These are phyloP conservation scores for Tetraodon nigroviridis DNA, from an alignment of 2,113 vertebrate genomes.

Conservation along the genomic window DNA sequence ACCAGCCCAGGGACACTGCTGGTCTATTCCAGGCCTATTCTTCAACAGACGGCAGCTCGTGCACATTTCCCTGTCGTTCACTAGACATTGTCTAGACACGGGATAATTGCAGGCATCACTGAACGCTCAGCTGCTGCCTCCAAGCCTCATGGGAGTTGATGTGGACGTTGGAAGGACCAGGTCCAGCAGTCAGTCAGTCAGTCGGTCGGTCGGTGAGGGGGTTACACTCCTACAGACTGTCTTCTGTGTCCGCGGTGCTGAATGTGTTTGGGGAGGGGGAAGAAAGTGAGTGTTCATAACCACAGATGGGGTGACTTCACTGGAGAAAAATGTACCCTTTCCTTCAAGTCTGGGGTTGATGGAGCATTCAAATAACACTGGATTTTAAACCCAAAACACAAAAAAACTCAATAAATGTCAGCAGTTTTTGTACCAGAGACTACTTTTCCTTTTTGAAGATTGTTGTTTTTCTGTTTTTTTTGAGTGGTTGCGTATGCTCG, in stretches of 20 bases:
- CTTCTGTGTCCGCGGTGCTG: conserved; percentile 6
- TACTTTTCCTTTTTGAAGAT: too few relatives aligned
- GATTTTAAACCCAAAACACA: too few relatives aligned
- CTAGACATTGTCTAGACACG: conserved; percentile 94
- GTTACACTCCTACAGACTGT: conserved; percentile 17
- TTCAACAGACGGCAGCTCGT: conserved; percentile 33
- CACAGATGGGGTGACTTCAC: conserved; percentile 72
- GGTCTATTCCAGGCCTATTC: conserved; percentile 42
- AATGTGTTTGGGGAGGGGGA: conserved; percentile 19
- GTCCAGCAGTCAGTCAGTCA: conserved; percentile 38
- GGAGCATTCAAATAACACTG: conserved; percentile 4
- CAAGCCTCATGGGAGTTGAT: conserved; percentile 77
- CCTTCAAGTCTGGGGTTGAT: conserved; percentile 37
- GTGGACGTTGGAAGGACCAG: conserved; percentile 81
- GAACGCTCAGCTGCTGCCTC: conserved; percentile 85
- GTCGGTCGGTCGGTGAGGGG: conserved; percentile 4
- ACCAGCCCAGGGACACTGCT: conserved; percentile 31
- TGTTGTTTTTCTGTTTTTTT: too few relatives aligned
- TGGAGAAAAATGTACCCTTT: conserved; percentile 55
- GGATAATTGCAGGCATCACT: conserved; percentile 89
- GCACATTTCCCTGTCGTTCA: conserved; percentile 73
- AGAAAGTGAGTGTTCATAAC: conserved; percentile 38
- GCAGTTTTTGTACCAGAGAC: too few relatives aligned
- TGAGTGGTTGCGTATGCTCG: too few relatives aligned
- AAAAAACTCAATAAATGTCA: too few relatives aligned